Percentiles rank a stretch among this genome's conserved stretches.
phyloP scores from a whole-genome alignment of 2,888 invertebrate genomes.

The Amphipoea oculea region DNA sequence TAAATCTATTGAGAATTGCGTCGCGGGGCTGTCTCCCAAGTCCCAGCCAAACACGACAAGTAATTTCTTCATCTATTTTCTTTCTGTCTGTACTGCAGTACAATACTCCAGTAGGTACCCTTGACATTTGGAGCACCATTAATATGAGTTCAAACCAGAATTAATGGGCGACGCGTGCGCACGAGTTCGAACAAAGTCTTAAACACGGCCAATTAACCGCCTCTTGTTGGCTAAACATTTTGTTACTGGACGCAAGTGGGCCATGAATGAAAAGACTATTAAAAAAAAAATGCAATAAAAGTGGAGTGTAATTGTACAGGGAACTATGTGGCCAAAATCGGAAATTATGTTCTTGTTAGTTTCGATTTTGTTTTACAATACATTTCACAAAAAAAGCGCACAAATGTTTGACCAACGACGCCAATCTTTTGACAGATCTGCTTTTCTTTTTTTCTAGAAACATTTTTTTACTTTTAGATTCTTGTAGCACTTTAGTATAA shows the following conservation, averaged over 20 bases:
- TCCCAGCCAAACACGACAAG: not conserved
- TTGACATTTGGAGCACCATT: slow-evolving; percentile 63
- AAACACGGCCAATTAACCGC: slow-evolving; percentile 51
- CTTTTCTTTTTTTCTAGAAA: too few relatives aligned
- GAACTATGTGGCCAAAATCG: not conserved
- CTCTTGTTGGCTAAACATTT: slow-evolving; percentile 45
- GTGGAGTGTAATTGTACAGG: not conserved
- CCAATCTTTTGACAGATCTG: too few relatives aligned
- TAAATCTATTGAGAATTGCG: not conserved
- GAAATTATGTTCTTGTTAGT: not conserved
- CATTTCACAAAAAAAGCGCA: not conserved
- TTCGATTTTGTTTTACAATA: not conserved
- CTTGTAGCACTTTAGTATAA: too few relatives aligned
- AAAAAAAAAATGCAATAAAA: not conserved
- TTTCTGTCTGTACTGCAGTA: slow-evolving; percentile 12
- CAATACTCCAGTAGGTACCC: slow-evolving; percentile 35
- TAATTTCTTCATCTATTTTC: not conserved
- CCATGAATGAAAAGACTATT: slow-evolving; percentile 5
- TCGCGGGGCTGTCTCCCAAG: not conserved
- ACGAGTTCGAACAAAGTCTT: slow-evolving; percentile 37
- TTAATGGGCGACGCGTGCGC: slow-evolving; percentile 56
- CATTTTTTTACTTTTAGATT: too few relatives aligned
- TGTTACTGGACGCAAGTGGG: slow-evolving; percentile 5
- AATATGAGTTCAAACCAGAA: slow-evolving; percentile 43
- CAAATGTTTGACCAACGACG: not conserved